phyloP scores from a whole-genome alignment of 1,140 invertebrate genomes.

The Zaprionus gabonicus region DNA sequence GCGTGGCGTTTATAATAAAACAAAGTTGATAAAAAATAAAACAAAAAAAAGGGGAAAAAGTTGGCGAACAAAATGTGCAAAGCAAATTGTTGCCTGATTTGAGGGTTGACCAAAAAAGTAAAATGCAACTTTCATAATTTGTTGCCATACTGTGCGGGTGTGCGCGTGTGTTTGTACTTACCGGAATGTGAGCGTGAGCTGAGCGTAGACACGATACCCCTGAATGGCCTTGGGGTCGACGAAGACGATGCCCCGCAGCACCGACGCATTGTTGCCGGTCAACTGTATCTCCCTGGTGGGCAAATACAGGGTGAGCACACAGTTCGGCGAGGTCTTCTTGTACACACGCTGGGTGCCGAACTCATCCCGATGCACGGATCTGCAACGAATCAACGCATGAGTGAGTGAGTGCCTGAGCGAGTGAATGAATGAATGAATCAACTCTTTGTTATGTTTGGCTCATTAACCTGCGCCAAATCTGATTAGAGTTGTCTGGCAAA shows the following conservation, averaged over 20 bases:
- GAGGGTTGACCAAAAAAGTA: not conserved
- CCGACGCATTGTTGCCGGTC: slow-evolving; percentile 89
- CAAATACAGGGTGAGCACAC: slow-evolving; percentile 92
- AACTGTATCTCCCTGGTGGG: slow-evolving; percentile 91
- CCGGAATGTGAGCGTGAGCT: slow-evolving; percentile 93
- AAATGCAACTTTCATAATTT: slow-evolving; percentile 5
- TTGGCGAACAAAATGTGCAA: not conserved
- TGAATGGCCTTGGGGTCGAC: slow-evolving; percentile 88
- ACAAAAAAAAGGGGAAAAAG: not conserved
- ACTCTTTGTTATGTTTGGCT: slow-evolving; percentile 1
- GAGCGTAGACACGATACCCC: slow-evolving; percentile 91
- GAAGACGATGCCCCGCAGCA: slow-evolving; percentile 91
- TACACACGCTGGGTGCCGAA: slow-evolving; percentile 81
- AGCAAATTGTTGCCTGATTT: not conserved
- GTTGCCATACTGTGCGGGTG: not conserved
- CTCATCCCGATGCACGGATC: slow-evolving; percentile 63
- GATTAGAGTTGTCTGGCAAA: slow-evolving; percentile 6
- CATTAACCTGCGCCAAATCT: slow-evolving; percentile 21
- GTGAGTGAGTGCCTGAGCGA: not conserved
- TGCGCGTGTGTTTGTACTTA: slow-evolving; percentile 74
- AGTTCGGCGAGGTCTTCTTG: slow-evolving; percentile 91
- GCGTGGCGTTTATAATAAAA: not conserved
- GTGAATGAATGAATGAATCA: not conserved
- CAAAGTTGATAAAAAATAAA: not conserved
- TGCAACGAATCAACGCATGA: slow-evolving; percentile 3